Conservation (phyloP, 2,113 vertebrate species). For the Cichladusa arquata region DNA sequence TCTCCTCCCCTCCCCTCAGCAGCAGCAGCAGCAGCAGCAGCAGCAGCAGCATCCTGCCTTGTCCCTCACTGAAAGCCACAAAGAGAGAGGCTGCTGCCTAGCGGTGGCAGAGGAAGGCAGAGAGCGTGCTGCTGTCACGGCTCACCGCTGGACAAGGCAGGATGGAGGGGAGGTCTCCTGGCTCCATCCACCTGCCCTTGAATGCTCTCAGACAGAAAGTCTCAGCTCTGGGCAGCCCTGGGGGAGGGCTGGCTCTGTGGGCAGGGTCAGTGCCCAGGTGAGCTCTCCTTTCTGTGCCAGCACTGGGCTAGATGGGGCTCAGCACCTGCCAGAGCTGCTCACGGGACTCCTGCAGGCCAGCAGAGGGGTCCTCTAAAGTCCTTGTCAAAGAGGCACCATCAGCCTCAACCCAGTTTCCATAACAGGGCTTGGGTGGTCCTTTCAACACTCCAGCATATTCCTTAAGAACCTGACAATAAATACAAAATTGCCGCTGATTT, state of each 20-base stretch:
- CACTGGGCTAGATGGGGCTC: neutral
- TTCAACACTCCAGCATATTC: neutral
- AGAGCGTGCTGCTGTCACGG: fast-evolving
- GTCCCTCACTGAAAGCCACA: neutral
- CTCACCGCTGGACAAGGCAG: fast-evolving
- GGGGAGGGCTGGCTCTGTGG: neutral
- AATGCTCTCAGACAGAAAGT: neutral
- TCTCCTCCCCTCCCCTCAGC: neutral
- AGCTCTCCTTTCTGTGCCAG: neutral
- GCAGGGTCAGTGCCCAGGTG: neutral
- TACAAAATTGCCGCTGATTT: neutral
- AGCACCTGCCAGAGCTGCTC: neutral
- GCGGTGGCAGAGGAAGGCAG: neutral
- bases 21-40: neutral
- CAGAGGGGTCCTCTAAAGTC: neutral
- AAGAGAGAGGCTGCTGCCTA: conserved; percentile 51
- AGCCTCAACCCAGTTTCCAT: neutral
- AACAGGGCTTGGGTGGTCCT: neutral
- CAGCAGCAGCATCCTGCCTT: neutral
- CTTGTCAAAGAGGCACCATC: neutral
- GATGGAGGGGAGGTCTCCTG: neutral
- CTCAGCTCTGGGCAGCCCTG: neutral
- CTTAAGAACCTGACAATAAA: neutral
- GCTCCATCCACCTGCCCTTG: neutral
- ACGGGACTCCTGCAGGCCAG: neutral